Conservation (phyloP, 1,140 invertebrate species). For the Battus philenor region DNA sequence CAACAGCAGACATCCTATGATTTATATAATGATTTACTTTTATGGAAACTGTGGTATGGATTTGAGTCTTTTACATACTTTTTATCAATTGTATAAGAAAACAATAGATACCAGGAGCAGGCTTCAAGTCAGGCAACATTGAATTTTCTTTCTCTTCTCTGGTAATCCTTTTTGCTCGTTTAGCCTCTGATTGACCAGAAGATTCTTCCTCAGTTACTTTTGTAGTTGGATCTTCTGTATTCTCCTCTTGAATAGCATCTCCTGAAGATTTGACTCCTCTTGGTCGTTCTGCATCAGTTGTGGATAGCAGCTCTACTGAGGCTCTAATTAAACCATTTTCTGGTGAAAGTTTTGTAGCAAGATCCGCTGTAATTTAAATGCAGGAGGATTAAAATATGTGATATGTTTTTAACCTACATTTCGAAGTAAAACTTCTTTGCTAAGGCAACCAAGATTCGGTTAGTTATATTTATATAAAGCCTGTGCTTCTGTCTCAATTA, state of each 20-base stretch:
- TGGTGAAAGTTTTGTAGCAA: constrained; percentile 77
- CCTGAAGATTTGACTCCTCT: constrained; percentile 60
- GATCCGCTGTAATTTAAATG: constrained; percentile 41
- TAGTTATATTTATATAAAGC: too few species aligned
- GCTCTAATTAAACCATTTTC: constrained; percentile 79
- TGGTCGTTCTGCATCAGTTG: constrained; percentile 79
- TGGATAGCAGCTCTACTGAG: constrained; percentile 83
- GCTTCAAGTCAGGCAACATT: constrained; percentile 88
- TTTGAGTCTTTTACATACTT: too few species aligned
- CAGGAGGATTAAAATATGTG: too few species aligned
- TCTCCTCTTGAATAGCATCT: constrained; percentile 15
- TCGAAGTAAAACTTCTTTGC: too few species aligned
- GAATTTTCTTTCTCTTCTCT: constrained; percentile 81
- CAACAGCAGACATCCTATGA: too few species aligned
- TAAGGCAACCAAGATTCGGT: too few species aligned
- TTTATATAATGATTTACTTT: too few species aligned
- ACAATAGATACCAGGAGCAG: constrained; percentile 75
- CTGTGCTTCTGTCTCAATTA: too few species aligned
- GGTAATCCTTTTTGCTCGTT: constrained; percentile 49
- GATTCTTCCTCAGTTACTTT: constrained; percentile 44
- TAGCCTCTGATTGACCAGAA: constrained; percentile 58
- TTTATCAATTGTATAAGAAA: too few species aligned
- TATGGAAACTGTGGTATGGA: too few species aligned
- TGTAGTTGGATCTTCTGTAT: constrained; percentile 14
- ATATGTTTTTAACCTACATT: too few species aligned